phyloP scores from a whole-genome alignment of 2,888 invertebrate genomes.

The Cephus pygmeus region DNA sequence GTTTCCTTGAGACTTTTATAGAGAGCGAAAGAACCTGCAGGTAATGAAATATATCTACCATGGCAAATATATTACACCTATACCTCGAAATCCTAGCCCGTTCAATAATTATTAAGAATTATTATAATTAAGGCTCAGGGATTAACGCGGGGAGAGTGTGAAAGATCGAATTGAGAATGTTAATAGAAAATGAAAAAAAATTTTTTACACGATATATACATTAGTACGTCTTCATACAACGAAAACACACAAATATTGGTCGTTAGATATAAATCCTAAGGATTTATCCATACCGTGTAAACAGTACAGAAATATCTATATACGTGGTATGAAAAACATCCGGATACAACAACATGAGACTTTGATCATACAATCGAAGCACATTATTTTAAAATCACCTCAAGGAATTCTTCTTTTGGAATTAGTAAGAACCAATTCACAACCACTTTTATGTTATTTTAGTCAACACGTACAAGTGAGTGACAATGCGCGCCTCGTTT shows the following conservation, averaged over 20 bases:
- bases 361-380: neutral
- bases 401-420: neutral
- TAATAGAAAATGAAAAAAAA: neutral
- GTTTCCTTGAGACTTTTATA: conserved; percentile 4
- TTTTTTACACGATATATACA: too few species aligned
- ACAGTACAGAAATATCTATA: neutral
- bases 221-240: neutral
- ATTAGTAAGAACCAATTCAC: neutral
- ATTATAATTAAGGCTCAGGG: neutral
- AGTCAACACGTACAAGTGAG: neutral
- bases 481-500: neutral
- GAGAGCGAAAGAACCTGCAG: neutral
- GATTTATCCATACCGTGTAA: neutral
- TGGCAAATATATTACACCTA: neutral
- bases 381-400: neutral
- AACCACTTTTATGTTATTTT: neutral
- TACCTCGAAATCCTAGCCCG: neutral
- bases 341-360: neutral
- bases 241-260: neutral
- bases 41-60: neutral
- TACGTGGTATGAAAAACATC: neutral
- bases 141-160: neutral
- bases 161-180: neutral
- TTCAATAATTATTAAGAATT: neutral
- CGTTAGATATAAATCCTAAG: neutral